Conservation (phyloP, 2,797 vertebrate genomes). For the Gobio occitaniae region DNA sequence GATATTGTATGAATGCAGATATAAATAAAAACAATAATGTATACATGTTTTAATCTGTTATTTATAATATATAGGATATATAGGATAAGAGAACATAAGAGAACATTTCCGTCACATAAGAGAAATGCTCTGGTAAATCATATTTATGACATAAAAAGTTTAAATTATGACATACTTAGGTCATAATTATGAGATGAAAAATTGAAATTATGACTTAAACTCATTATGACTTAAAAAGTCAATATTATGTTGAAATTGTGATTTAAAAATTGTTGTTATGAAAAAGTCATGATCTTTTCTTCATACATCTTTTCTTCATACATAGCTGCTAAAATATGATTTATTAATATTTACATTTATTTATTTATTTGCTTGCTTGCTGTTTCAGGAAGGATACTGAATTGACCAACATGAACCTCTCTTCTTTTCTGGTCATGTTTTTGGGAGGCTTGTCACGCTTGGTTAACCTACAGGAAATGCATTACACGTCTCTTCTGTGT, state of each 20-base stretch:
- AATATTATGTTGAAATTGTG: too few species aligned
- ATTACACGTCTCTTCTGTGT: constrained; percentile 27
- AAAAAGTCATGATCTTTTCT: not conserved
- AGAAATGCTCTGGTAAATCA: not conserved
- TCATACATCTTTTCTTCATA: not conserved
- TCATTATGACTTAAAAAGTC: too few species aligned
- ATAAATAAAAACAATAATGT: not conserved
- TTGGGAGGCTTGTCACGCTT: constrained; percentile 35
- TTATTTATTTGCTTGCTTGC: not conserved
- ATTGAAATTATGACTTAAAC: too few species aligned
- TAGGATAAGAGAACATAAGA: not conserved
- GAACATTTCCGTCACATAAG: not conserved
- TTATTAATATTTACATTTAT: not conserved
- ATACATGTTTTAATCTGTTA: not conserved
- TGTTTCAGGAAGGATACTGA: not conserved
- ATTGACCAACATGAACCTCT: not conserved
- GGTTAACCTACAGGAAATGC: constrained; percentile 49
- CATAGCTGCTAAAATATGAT: not conserved
- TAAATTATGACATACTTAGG: not conserved
- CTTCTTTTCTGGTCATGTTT: not conserved
- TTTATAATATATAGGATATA: too few species aligned
- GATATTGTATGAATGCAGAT: not conserved
- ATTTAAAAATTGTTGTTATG: too few species aligned
- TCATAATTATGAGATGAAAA: too few species aligned
- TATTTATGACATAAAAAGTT: not conserved